Evolutionary conservation across 2,888 invertebrate species (phyloP).

Genomic region (Tricholauxania praeusta): DNA sequence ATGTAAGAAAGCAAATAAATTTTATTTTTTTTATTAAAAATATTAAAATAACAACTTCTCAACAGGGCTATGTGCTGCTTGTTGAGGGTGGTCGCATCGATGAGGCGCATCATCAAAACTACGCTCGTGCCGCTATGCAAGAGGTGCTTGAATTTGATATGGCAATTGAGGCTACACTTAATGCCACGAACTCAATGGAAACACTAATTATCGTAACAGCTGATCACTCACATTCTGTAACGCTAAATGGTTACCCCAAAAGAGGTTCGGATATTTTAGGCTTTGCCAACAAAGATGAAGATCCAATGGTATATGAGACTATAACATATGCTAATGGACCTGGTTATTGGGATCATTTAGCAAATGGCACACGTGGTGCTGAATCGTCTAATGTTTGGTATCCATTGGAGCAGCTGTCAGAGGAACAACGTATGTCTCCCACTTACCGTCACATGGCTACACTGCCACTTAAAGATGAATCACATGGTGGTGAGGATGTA

Average conservation of each 20-base stretch:
- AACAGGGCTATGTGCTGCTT: constrained; percentile 70
- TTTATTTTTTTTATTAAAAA: no score
- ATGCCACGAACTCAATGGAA: constrained; percentile 69
- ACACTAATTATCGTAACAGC: constrained; percentile 78
- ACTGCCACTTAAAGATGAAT: constrained; percentile 70
- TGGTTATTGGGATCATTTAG: constrained; percentile 70
- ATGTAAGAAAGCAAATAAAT: constrained; percentile 42
- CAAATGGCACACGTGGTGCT: constrained; percentile 52
- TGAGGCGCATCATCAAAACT: constrained; percentile 75
- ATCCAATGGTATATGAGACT: constrained; percentile 70
- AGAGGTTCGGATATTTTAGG: constrained; percentile 73
- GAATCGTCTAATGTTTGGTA: constrained; percentile 55
- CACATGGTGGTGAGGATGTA: constrained; percentile 79
- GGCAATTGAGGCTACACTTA: constrained; percentile 72
- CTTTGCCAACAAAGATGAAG: constrained; percentile 64
- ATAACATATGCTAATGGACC: constrained; percentile 76
- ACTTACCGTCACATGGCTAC: constrained; percentile 70
- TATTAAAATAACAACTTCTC: constrained; percentile 39
- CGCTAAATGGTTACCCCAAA: constrained; percentile 74
- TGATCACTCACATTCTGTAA: constrained; percentile 75
- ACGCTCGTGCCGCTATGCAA: constrained; percentile 72
- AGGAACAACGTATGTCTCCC: constrained; percentile 60
- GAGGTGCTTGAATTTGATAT: constrained; percentile 76
- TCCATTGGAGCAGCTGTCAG: constrained; percentile 52
- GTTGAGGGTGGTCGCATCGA: constrained; percentile 76